Percentiles rank a stretch among this genome's conserved stretches.
These are phyloP conservation scores for Melipona beecheii DNA, from an alignment of 2,888 invertebrate species.

Conservation along the genomic window DNA sequence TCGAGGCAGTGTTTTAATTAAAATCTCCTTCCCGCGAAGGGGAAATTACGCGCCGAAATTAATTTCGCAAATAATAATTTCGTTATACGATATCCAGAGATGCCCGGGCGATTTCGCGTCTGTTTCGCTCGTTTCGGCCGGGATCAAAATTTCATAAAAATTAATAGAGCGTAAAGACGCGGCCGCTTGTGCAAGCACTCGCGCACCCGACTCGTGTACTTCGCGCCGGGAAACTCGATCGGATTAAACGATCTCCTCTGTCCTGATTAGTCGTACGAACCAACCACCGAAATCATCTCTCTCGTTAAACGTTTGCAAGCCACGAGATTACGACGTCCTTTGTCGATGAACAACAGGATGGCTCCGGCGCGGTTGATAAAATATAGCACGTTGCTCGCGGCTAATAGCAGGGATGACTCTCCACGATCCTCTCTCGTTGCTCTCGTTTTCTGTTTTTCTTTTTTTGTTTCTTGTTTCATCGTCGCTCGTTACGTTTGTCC, in stretches of 20 bases:
- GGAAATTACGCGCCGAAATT: background rate
- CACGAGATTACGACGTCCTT: conserved; percentile 8
- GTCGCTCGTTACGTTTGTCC: background rate
- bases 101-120: background rate
- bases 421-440: too few species aligned
- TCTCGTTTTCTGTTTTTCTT: too few species aligned
- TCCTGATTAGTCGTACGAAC: conserved; percentile 5
- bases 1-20: conserved; percentile 11
- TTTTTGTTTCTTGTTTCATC: too few species aligned
- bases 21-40: conserved; percentile 4
- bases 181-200: too few species aligned
- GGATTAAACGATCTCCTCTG: conserved; percentile 11
- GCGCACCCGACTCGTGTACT: background rate
- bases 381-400: conserved; percentile 8
- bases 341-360: conserved; percentile 11
- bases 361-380: conserved; percentile 8
- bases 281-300: conserved; percentile 14
- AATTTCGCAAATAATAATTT: conserved; percentile 4
- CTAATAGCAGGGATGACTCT: background rate
- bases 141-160: conserved; percentile 7
- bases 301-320: background rate
- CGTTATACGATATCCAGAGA: conserved; percentile 19
- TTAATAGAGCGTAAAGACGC: background rate
- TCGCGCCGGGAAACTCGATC: background rate
- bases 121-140: background rate